Conservation (phyloP, 2,113 vertebrate species). For the Gymnorhina tibicen region DNA sequence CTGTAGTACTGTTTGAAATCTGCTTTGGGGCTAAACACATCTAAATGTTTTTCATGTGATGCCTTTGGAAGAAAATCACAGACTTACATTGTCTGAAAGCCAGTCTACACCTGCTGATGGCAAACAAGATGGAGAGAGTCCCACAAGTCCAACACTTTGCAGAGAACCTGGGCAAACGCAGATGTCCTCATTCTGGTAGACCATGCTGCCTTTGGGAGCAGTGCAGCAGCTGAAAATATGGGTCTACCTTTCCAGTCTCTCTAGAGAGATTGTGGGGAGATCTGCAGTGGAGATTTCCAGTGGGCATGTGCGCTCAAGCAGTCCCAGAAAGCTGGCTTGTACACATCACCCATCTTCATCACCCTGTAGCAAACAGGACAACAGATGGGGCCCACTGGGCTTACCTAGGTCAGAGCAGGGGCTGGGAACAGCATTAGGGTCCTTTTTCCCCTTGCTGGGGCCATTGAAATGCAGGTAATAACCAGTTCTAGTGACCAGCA, state of each 20-base stretch:
- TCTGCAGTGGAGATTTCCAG: background rate
- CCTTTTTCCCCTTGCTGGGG: background rate
- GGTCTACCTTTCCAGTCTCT: background rate
- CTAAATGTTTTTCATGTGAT: background rate
- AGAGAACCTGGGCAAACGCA: background rate
- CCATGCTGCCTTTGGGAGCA: background rate
- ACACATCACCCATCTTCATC: background rate
- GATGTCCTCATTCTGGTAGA: background rate
- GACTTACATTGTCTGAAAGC: background rate
- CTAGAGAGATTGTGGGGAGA: background rate
- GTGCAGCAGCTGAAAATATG: background rate
- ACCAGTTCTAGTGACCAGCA: background rate
- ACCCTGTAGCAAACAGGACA: background rate
- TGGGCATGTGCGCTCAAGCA: accelerated
- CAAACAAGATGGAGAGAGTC: background rate
- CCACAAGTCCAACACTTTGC: background rate
- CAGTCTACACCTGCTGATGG: background rate
- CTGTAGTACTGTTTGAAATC: background rate
- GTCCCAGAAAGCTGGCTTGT: background rate
- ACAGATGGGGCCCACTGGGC: background rate
- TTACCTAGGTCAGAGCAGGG: background rate
- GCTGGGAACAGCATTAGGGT: background rate
- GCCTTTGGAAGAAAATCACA: background rate
- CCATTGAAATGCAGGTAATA: background rate
- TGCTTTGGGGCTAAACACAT: background rate